Conservation (phyloP, 2,113 vertebrate species). For the Calonectris borealis region DNA sequence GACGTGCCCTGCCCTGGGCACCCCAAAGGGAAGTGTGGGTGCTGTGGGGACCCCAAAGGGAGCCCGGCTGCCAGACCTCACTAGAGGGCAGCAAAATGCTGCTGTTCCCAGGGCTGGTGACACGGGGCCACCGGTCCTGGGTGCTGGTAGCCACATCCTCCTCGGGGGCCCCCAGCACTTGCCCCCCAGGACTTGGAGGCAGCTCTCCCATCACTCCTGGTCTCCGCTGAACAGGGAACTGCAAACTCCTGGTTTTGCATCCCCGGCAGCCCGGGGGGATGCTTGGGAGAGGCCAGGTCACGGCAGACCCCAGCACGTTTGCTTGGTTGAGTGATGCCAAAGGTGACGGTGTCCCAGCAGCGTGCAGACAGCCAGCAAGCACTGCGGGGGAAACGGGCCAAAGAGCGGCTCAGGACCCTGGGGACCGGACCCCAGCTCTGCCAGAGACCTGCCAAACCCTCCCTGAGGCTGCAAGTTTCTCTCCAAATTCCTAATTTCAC, state of each 20-base stretch:
- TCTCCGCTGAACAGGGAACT: background rate
- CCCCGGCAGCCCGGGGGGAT: rapidly evolving
- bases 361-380: background rate
- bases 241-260: background rate
- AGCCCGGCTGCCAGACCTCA: background rate
- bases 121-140: background rate
- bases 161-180: background rate
- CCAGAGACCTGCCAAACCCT: background rate
- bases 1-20: background rate
- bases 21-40: background rate
- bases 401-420: background rate
- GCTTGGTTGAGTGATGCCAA: background rate
- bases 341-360: background rate
- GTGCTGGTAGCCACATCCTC: background rate
- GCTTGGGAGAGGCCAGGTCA: background rate
- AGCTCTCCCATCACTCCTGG: background rate
- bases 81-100: slow-evolving; percentile 55
- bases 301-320: rapidly evolving
- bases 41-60: background rate
- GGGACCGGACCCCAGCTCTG: background rate
- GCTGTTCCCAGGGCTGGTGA: background rate
- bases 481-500: too few species aligned
- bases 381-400: background rate
- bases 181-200: too few species aligned
- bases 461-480: background rate